Conservation (phyloP, 2,797 vertebrate genomes). For the Acrocephalus scirpaceus region DNA sequence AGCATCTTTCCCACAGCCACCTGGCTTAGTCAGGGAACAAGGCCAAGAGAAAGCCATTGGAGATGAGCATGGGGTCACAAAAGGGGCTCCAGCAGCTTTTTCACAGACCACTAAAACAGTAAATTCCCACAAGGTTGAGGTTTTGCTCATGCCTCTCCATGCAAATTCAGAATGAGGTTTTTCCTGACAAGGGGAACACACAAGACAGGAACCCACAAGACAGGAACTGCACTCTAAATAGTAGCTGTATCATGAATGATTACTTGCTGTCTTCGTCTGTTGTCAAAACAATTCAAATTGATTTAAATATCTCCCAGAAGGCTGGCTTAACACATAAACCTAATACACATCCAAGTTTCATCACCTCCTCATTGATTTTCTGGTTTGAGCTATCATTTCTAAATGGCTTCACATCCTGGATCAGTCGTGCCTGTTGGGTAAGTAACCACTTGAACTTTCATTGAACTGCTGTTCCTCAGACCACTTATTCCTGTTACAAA, state of each 20-base stretch:
- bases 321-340: neutral
- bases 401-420: neutral
- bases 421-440: fast-evolving
- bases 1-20: conserved; percentile 53
- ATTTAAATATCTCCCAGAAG: neutral
- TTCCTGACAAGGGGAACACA: neutral
- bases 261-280: neutral
- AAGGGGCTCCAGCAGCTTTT: neutral
- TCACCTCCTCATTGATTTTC: neutral
- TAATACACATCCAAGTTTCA: neutral
- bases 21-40: conserved; percentile 11
- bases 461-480: neutral
- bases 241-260: neutral
- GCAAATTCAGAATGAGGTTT: neutral
- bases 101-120: neutral
- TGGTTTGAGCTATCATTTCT: neutral
- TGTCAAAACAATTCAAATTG: neutral
- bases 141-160: neutral
- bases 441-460: neutral
- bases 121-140: neutral
- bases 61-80: neutral
- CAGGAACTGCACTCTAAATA: neutral
- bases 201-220: neutral
- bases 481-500: neutral
- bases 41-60: neutral